A percentile compares a stretch with the other conserved stretches of the same genome.
Evolutionary conservation across 2,797 vertebrate genomes (phyloP).

Genomic region (Peromyscus melanophrys): DNA sequence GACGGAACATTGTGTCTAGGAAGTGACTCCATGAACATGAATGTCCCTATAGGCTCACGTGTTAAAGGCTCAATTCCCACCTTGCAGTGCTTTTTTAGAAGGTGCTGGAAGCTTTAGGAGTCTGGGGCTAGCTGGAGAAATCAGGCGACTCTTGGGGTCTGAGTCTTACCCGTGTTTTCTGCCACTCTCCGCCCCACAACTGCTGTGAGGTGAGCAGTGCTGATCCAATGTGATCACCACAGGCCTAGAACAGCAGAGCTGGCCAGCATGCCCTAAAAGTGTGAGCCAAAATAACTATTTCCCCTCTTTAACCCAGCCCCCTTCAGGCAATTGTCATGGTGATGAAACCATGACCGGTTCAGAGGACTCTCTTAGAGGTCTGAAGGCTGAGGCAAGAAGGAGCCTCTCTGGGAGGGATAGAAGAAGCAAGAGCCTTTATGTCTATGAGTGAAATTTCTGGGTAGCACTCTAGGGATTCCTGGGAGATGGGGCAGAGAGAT

Average conservation of each 20-base stretch:
- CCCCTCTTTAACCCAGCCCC: neutral
- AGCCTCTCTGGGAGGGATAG: neutral
- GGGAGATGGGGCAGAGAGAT: neutral
- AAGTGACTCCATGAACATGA: neutral
- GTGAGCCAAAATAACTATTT: too few relatives aligned
- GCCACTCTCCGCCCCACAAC: neutral
- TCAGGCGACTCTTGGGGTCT: neutral
- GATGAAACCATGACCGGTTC: neutral
- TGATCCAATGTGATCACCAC: neutral
- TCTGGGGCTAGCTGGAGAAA: neutral
- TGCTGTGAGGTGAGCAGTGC: neutral
- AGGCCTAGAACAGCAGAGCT: neutral
- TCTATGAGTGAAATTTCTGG: neutral
- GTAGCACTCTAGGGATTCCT: neutral
- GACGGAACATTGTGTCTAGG: too few relatives aligned
- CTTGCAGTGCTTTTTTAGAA: neutral
- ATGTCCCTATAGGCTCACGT: neutral
- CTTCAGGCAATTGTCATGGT: neutral
- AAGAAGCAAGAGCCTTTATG: neutral
- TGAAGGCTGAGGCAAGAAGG: neutral
- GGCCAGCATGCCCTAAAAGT: too few relatives aligned
- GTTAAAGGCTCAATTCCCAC: neutral
- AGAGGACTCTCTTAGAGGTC: neutral
- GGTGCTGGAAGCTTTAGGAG: neutral
- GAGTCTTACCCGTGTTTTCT: too few relatives aligned